A percentile compares a stretch with the other conserved stretches of the same genome.
Conservation (phyloP, 2,113 vertebrate genomes). For the Cyrtonyx montezumae region DNA sequence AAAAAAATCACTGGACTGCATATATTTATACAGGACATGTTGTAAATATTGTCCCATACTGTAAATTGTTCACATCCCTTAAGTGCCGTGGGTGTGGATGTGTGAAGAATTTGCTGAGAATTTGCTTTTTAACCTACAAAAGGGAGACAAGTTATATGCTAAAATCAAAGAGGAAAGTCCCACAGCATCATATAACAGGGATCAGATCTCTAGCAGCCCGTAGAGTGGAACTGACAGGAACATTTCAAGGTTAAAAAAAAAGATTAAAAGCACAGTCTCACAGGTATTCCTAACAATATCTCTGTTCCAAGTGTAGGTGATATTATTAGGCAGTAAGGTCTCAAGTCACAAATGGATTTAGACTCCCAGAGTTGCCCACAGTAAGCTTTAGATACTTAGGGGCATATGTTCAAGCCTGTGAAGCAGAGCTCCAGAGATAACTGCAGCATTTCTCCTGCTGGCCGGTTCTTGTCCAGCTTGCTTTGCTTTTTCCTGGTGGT, state of each 20-base stretch:
- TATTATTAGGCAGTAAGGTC: background rate
- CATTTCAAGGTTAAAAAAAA: conserved; percentile 18
- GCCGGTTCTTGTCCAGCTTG: background rate
- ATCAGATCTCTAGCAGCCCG: conserved; percentile 7
- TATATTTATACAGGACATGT: background rate
- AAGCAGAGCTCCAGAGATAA: background rate
- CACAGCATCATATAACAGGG: background rate
- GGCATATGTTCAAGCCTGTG: background rate
- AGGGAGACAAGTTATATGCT: background rate
- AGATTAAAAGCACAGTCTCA: conserved; percentile 4
- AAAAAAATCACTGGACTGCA: background rate
- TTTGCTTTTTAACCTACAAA: background rate
- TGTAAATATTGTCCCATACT: background rate
- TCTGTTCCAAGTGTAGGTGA: background rate
- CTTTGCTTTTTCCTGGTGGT: background rate
- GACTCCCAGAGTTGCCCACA: background rate
- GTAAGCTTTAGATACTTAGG: background rate
- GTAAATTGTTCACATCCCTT: background rate
- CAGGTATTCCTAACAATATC: background rate
- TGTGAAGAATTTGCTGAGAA: background rate
- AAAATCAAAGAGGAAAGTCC: background rate
- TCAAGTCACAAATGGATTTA: background rate
- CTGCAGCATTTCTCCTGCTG: background rate
- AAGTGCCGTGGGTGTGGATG: background rate
- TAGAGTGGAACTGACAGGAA: conserved; percentile 13